Evolutionary conservation across 2,113 vertebrate genomes (phyloP).

Genomic region (Sinocyclocheilus grahami): DNA sequence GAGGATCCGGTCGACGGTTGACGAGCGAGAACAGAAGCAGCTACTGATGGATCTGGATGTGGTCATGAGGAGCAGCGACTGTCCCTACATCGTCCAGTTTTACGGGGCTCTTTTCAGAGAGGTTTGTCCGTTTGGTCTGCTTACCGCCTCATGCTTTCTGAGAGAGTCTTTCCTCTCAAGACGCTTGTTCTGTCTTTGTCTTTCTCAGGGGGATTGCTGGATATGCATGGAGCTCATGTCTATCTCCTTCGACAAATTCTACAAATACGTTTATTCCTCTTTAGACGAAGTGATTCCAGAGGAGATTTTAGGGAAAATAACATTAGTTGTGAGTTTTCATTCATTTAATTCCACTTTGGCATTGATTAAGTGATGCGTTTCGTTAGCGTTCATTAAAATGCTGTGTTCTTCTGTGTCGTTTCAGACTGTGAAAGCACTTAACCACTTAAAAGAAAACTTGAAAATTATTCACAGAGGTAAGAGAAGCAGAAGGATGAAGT

Average conservation of each 20-base stretch:
- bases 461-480: slow-evolving; percentile 99
- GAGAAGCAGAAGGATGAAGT: slow-evolving; percentile 46
- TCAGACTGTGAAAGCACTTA: slow-evolving; percentile 99
- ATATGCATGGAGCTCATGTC: slow-evolving; percentile 99
- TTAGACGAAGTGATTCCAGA: slow-evolving; percentile 99
- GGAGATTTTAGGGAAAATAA: slow-evolving; percentile 99
- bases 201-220: slow-evolving; percentile 94
- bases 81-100: slow-evolving; percentile 98
- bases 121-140: slow-evolving; percentile 71
- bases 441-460: slow-evolving; percentile 99
- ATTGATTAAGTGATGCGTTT: not conserved
- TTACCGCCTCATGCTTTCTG: not conserved
- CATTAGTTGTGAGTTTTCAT: slow-evolving; percentile 92
- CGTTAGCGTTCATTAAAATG: not conserved
- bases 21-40: slow-evolving; percentile 99
- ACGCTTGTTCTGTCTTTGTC: not conserved
- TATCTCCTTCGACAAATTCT: slow-evolving; percentile 99
- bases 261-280: slow-evolving; percentile 99
- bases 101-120: slow-evolving; percentile 99
- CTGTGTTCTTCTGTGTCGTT: slow-evolving; percentile 49
- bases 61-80: slow-evolving; percentile 97
- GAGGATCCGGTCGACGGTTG: slow-evolving; percentile 97
- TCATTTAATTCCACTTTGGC: not conserved
- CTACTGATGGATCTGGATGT: slow-evolving; percentile 99
- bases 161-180: not conserved